phyloP scores from a whole-genome alignment of 2,888 invertebrate species.

The Uloborus plumipes region DNA sequence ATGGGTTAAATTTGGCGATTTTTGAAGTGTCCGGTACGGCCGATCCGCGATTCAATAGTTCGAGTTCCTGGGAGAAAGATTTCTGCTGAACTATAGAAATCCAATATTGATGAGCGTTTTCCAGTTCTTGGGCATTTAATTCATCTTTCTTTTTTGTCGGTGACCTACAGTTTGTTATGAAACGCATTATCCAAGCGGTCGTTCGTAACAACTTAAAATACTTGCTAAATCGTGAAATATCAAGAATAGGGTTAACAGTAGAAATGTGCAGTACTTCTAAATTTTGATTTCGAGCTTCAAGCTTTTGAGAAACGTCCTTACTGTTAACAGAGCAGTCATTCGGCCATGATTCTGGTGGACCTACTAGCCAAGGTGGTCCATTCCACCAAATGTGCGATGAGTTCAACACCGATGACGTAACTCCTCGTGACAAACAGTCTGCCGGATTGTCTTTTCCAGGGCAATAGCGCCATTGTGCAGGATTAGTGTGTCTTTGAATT shows the following conservation, averaged over 20 bases:
- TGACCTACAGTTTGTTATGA: not conserved
- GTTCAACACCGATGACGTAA: conserved; percentile 38
- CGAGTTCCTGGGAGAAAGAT: no score
- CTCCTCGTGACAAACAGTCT: conserved; percentile 67
- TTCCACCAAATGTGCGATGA: conserved; percentile 65
- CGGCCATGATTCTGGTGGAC: not conserved
- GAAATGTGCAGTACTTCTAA: not conserved
- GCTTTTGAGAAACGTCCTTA: not conserved
- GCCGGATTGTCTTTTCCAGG: conserved; percentile 67
- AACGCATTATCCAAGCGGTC: not conserved
- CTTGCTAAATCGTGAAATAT: not conserved
- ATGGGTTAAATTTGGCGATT: not conserved
- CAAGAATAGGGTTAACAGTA: not conserved
- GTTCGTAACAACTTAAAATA: not conserved
- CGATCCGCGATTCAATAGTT: not conserved
- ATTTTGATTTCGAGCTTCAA: not conserved
- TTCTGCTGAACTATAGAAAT: no score
- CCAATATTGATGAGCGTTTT: not conserved
- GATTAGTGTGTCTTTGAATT: conserved; percentile 57
- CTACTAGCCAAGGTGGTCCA: conserved; percentile 66
- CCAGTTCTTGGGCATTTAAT: not conserved
- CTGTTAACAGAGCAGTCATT: not conserved
- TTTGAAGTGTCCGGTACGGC: not conserved
- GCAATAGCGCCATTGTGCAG: conserved; percentile 66
- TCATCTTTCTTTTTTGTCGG: not conserved